These are phyloP conservation scores for Ramphastos sulfuratus DNA, from an alignment of 2,113 vertebrate genomes.

Conservation along the genomic window DNA sequence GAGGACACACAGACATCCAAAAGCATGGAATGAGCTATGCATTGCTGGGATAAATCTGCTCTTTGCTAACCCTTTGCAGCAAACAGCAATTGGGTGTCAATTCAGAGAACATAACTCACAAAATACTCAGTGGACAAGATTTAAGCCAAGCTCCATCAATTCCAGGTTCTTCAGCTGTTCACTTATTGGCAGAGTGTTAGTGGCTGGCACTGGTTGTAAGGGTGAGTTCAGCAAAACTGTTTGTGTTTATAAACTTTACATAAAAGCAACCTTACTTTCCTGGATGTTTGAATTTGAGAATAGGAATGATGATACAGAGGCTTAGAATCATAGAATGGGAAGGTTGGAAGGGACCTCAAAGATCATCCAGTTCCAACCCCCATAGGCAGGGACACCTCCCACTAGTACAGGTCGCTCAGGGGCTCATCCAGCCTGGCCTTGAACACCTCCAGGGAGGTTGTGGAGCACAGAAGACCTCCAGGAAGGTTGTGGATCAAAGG, in stretches of 20 bases:
- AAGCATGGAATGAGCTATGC: not conserved
- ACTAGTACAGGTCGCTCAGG: too few relatives aligned
- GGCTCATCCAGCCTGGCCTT: too few relatives aligned
- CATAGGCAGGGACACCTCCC: too few relatives aligned
- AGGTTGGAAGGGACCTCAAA: too few relatives aligned
- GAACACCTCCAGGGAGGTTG: too few relatives aligned
- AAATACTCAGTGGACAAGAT: not conserved
- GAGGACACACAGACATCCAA: conserved; percentile 1
- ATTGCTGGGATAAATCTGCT: not conserved
- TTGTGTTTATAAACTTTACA: not conserved
- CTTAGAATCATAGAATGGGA: too few relatives aligned
- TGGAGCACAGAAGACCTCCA: too few relatives aligned
- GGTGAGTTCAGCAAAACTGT: not conserved
- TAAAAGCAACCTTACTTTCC: not conserved
- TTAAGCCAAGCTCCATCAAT: not conserved
- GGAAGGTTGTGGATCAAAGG: too few relatives aligned
- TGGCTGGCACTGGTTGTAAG: not conserved
- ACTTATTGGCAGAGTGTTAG: not conserved
- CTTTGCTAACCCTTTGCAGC: conserved; percentile 5
- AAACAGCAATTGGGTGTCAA: not conserved
- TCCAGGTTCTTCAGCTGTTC: not conserved
- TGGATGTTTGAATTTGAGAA: not conserved
- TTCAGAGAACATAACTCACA: not conserved
- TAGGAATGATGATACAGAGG: not conserved
- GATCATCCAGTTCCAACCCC: too few relatives aligned